A percentile compares a stretch with the other conserved stretches of the same genome.
These are phyloP conservation scores for Turdus rufiventris DNA, from an alignment of 2,113 vertebrate genomes.

Conservation along the genomic window DNA sequence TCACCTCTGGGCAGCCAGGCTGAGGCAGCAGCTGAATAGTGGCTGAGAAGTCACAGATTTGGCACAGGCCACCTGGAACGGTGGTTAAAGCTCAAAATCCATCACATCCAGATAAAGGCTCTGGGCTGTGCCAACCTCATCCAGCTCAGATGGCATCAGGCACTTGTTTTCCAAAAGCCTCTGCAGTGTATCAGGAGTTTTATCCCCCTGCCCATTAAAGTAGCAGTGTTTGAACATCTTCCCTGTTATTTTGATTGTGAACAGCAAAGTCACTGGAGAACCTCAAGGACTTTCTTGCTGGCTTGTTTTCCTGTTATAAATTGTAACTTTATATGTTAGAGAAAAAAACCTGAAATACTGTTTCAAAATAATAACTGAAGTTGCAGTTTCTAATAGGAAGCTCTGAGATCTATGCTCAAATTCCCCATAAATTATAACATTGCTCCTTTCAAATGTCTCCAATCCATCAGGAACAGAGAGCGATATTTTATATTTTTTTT, in stretches of 20 bases:
- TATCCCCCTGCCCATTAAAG: background rate
- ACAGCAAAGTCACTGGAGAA: background rate
- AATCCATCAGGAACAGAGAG: background rate
- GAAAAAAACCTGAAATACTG: background rate
- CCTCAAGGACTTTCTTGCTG: background rate
- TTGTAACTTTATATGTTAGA: background rate
- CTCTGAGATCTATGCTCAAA: background rate
- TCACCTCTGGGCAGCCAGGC: background rate
- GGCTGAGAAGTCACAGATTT: background rate
- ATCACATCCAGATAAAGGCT: background rate
- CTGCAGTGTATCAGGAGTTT: background rate
- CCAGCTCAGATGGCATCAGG: background rate
- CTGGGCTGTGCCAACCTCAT: background rate
- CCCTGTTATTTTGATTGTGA: constrained; percentile 20
- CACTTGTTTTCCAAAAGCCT: background rate
- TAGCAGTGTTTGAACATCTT: background rate
- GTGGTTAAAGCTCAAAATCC: background rate
- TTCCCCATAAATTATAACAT: background rate
- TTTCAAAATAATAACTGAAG: background rate
- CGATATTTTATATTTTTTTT: background rate
- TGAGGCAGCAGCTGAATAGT: background rate
- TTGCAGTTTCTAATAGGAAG: background rate
- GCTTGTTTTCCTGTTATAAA: constrained; percentile 11
- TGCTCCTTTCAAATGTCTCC: background rate
- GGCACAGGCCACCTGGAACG: background rate